These are phyloP conservation scores for Rhysida immarginata DNA, from an alignment of 1,140 invertebrate species.

Conservation along the genomic window DNA sequence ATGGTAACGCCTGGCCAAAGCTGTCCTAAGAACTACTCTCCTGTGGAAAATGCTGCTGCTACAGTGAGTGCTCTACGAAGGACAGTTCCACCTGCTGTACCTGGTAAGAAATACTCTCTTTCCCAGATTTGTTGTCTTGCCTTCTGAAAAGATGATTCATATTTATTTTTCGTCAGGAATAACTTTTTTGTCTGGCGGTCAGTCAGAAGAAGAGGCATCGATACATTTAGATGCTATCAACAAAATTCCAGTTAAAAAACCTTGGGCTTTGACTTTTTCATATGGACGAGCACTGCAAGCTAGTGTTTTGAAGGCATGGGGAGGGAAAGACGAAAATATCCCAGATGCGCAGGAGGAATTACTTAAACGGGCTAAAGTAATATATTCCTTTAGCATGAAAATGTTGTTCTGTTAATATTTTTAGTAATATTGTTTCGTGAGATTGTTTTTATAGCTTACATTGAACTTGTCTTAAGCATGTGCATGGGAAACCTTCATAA, in stretches of 20 bases:
- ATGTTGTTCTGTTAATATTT: too few relatives aligned
- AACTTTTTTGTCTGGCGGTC: constrained; percentile 89
- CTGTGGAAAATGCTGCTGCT: constrained; percentile 59
- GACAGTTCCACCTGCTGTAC: constrained; percentile 79
- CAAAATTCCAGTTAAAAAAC: constrained; percentile 57
- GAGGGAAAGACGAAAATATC: constrained; percentile 74
- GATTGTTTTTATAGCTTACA: too few relatives aligned
- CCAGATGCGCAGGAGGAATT: constrained; percentile 69
- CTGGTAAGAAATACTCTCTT: constrained; percentile 38
- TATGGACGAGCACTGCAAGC: constrained; percentile 86
- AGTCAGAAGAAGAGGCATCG: too few relatives aligned
- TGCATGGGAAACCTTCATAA: too few relatives aligned
- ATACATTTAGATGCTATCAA: constrained; percentile 92
- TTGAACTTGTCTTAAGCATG: too few relatives aligned
- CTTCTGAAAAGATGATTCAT: not conserved
- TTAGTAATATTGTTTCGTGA: too few relatives aligned
- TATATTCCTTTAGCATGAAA: too few relatives aligned
- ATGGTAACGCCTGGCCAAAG: constrained; percentile 87
- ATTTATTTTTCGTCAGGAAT: constrained; percentile 45
- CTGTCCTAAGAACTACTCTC: constrained; percentile 50
- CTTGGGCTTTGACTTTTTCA: constrained; percentile 92
- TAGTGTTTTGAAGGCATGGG: constrained; percentile 82
- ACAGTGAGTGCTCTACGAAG: constrained; percentile 81
- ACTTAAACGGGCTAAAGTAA: constrained; percentile 65
- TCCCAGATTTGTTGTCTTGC: not conserved